Base-by-base conservation (phyloP, 2,797 vertebrate species). In the Sciaenops ocellatus region DNA sequence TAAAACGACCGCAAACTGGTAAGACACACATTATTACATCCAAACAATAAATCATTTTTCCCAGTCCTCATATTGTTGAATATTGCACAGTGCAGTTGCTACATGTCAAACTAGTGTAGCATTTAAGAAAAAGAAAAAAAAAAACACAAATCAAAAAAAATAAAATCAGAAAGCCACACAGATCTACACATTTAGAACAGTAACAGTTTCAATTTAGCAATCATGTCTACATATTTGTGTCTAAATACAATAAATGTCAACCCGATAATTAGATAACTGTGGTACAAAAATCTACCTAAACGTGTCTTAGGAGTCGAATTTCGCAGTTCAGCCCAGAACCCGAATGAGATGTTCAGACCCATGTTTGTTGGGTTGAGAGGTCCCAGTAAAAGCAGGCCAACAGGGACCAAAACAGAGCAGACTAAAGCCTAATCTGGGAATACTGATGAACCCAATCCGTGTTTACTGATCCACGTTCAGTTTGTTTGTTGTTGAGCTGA, bases 41-140 rank as follows among this genome's bases (percentile, higher is more conserved):
- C 96, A 97, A 97, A 97, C 86, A 85, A 85, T 82, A 94, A 38
- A 97, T 96, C 79, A 88, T 95, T 95, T 34, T 97, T 95, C 97
- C 97, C 97, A 98, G 97, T 98, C 97, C 97, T 97, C 95, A 95
- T 97, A 96, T 97, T 97, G 96, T 97, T 91, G 97, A 90, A 98
- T 99, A 99, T 99, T 99, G 98, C 98, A 99, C 98, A 99, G 98
- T 99, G 98, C 98, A 98, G 97, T 95, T 98, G 98, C 98, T 99
- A 99, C 98, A 98, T 97, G 96, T 97, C 95, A 93, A 98, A 97
- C 97, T 98, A 98, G 96, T 97, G 97, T 98, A 99, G 98, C 98
- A 96, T 94, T 89, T 78, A 89, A 95, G 76, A 82, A 86, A 94
- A 97, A 96, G 93, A 94, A 89, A 87, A 94, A 96, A 96, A 94